Conservation (phyloP, 1,140 invertebrate genomes). For the Danaus melanippus region DNA sequence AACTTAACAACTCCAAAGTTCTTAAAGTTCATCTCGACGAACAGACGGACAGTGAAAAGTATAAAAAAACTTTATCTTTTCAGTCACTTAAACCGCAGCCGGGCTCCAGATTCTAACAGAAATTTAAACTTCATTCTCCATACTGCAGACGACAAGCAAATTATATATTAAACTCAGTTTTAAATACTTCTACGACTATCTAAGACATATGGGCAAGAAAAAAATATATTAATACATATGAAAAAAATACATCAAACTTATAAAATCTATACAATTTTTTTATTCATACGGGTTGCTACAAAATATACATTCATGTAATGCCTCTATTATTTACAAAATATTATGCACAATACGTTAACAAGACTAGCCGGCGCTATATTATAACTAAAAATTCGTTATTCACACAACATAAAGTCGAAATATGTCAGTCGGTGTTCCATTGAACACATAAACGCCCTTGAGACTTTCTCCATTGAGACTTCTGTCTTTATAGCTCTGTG, state of each 20-base stretch:
- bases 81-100: too few species aligned
- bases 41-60: too few species aligned
- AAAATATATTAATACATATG: too few species aligned
- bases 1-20: too few species aligned
- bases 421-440: conserved; percentile 23
- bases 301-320: conserved; percentile 32
- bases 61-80: too few species aligned
- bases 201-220: too few species aligned
- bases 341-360: conserved; percentile 31
- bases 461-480: not conserved
- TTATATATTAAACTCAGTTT: too few species aligned
- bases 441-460: conserved; percentile 22
- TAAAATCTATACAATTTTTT: conserved; percentile 25
- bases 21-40: too few species aligned
- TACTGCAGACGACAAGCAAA: too few species aligned
- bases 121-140: too few species aligned
- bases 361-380: conserved; percentile 40
- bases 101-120: too few species aligned
- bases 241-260: conserved; percentile 11
- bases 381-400: conserved; percentile 43
- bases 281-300: conserved; percentile 20
- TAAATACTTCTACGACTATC: too few species aligned
- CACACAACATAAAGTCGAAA: conserved; percentile 18
- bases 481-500: conserved; percentile 76
- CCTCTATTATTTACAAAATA: conserved; percentile 39